phyloP scores from a whole-genome alignment of 2,113 vertebrate genomes.

The Oryzias melastigma region DNA sequence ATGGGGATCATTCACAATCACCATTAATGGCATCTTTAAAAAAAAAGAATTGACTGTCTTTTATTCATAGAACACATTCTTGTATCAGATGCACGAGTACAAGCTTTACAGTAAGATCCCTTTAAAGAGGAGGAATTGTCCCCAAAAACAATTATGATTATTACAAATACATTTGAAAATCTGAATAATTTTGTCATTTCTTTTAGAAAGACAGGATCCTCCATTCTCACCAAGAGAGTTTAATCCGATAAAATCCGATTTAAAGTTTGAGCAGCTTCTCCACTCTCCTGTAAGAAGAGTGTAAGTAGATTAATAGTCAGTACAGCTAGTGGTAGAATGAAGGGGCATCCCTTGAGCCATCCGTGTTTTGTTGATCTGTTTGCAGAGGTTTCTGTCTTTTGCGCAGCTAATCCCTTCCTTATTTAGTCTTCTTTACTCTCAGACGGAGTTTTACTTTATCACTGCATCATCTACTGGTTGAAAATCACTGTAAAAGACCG shows the following conservation, averaged over 20 bases:
- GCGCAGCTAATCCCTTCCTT: constrained; percentile 61
- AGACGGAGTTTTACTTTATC: constrained; percentile 18
- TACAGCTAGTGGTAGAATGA: constrained; percentile 29
- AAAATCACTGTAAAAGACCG: constrained; percentile 13
- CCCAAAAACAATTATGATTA: no score
- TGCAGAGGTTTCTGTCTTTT: constrained; percentile 57
- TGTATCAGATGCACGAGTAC: no score
- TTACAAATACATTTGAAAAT: no score
- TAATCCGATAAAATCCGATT: constrained; percentile 25
- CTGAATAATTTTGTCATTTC: neutral
- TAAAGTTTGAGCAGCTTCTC: constrained; percentile 46
- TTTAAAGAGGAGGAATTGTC: no score
- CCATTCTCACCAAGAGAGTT: constrained; percentile 8
- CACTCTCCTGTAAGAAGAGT: constrained; percentile 38
- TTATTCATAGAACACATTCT: no score
- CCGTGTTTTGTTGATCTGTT: constrained; percentile 60
- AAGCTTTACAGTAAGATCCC: no score
- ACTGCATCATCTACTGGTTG: constrained; percentile 14
- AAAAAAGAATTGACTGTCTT: no score
- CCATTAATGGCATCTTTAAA: no score
- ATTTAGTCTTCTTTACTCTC: constrained; percentile 29
- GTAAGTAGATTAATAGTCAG: constrained; percentile 40
- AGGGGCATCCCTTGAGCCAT: constrained; percentile 44
- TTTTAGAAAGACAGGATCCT: neutral
- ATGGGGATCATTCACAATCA: no score